phyloP scores from a whole-genome alignment of 2,797 vertebrate genomes.

The Sebastes itinus region DNA sequence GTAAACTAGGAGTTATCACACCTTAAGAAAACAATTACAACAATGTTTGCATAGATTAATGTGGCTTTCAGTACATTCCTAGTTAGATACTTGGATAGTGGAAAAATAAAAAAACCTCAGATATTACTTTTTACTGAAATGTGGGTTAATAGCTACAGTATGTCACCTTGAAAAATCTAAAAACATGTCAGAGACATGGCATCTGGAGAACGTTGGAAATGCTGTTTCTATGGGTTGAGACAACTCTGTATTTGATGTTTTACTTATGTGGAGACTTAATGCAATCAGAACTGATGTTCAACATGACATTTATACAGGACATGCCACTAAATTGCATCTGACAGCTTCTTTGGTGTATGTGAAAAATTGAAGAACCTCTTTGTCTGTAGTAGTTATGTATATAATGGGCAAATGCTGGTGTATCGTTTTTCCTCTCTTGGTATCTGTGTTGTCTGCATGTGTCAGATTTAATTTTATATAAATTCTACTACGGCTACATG shows the following conservation, averaged over 20 bases:
- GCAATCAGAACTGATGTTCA: not conserved
- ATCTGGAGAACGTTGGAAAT: not conserved
- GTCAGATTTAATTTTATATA: not conserved
- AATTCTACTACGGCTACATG: too few species aligned
- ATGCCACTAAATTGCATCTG: not conserved
- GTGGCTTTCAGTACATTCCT: slow-evolving; percentile 14
- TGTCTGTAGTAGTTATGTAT: not conserved
- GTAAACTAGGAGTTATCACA: not conserved
- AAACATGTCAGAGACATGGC: not conserved
- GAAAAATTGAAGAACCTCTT: not conserved
- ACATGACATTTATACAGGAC: not conserved
- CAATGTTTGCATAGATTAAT: slow-evolving; percentile 58
- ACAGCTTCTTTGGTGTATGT: slow-evolving; percentile 44
- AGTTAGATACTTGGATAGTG: not conserved
- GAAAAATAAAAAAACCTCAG: not conserved
- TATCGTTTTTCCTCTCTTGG: not conserved
- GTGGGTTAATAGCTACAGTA: not conserved
- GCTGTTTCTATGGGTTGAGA: not conserved
- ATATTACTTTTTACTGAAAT: not conserved
- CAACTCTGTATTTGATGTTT: slow-evolving; percentile 1
- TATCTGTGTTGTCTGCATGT: not conserved
- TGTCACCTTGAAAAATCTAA: not conserved
- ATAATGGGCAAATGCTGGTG: not conserved
- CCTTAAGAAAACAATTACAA: not conserved
- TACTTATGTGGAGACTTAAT: not conserved